Evolutionary conservation across 2,888 invertebrate genomes (phyloP).

Genomic region (Drosophila buzzatii): DNA sequence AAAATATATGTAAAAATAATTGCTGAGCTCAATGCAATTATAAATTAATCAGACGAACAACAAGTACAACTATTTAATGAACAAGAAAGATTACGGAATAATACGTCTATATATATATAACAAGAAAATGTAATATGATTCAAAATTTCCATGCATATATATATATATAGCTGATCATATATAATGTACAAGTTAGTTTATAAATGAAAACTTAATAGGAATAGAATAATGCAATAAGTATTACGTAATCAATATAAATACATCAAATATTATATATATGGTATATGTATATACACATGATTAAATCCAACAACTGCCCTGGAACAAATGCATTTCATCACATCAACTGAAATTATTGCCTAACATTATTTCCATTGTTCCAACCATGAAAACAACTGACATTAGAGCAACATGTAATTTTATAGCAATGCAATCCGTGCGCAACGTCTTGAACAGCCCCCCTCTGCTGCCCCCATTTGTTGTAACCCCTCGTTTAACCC

Average conservation of each 20-base stretch:
- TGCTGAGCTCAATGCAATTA: slow-evolving; percentile 21
- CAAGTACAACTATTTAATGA: slow-evolving; percentile 27
- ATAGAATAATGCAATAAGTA: background rate
- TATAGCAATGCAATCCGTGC: slow-evolving; percentile 19
- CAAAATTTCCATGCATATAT: background rate
- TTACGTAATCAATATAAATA: background rate
- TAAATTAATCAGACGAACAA: slow-evolving; percentile 13
- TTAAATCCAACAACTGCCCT: slow-evolving; percentile 24
- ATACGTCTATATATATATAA: background rate
- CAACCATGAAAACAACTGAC: slow-evolving; percentile 41
- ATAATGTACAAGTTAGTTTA: background rate
- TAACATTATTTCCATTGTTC: slow-evolving; percentile 26
- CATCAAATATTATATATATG: background rate
- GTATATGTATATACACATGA: slow-evolving; percentile 3
- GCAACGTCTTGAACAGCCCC: slow-evolving; percentile 4
- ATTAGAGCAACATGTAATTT: slow-evolving; percentile 64
- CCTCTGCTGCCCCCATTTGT: background rate
- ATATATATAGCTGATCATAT: background rate
- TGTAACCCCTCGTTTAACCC: slow-evolving; percentile 21
- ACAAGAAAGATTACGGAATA: slow-evolving; percentile 3
- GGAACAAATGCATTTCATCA: slow-evolving; percentile 43
- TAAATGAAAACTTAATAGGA: slow-evolving; percentile 3
- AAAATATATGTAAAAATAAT: slow-evolving; percentile 9
- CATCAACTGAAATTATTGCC: slow-evolving; percentile 48
- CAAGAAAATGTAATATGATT: background rate